A percentile compares a stretch with the other conserved stretches of the same genome.
Conservation (phyloP, 2,888 invertebrate genomes). For the Pammene fasciana region DNA sequence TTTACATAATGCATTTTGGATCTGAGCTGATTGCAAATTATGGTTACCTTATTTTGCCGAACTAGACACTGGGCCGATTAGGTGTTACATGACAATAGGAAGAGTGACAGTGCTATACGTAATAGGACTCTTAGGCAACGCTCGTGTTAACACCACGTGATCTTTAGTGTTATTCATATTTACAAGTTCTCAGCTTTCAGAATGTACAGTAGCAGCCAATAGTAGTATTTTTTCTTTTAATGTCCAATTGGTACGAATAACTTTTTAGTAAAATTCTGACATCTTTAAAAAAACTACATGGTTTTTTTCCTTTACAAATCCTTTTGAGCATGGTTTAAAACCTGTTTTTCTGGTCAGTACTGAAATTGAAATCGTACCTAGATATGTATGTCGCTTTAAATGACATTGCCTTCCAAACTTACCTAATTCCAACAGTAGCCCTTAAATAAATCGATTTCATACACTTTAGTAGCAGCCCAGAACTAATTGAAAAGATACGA, state of each 20-base stretch:
- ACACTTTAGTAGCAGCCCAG: conserved; percentile 14
- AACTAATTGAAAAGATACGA: conserved; percentile 35
- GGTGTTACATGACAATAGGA: conserved; percentile 42
- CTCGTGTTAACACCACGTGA: conserved; percentile 25
- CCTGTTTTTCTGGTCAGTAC: too few relatives aligned
- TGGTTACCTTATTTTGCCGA: conserved; percentile 34
- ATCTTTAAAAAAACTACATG: too few relatives aligned
- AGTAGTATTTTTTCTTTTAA: neutral
- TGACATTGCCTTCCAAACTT: too few relatives aligned
- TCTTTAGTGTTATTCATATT: conserved; percentile 1
- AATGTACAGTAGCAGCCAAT: neutral
- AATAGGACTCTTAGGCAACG: conserved; percentile 35
- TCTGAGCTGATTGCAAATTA: conserved; percentile 26
- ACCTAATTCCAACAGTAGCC: conserved; percentile 5
- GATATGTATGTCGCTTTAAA: too few relatives aligned
- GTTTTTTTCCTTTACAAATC: too few relatives aligned
- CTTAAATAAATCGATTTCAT: conserved; percentile 15
- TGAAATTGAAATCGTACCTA: too few relatives aligned
- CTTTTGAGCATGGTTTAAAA: too few relatives aligned
- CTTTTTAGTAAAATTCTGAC: too few relatives aligned
- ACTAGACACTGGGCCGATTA: conserved; percentile 39
- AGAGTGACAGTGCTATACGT: conserved; percentile 34
- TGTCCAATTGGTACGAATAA: too few relatives aligned
- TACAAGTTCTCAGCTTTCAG: conserved; percentile 4
- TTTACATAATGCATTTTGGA: conserved; percentile 7